These are phyloP conservation scores for Bufotes viridis DNA, from an alignment of 2,797 vertebrate genomes.

Conservation along the genomic window DNA sequence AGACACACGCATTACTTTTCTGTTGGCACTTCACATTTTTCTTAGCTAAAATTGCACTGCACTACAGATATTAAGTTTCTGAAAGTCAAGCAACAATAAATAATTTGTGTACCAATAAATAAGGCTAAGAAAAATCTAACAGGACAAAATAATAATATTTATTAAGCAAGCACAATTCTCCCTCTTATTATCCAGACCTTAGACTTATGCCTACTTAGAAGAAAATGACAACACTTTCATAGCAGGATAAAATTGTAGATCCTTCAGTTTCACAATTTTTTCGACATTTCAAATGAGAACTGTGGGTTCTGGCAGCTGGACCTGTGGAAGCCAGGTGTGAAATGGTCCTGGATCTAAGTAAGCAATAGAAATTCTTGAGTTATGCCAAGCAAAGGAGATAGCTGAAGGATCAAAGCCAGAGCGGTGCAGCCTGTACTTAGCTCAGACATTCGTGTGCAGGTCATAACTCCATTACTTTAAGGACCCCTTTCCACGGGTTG, in stretches of 20 bases:
- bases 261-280: background rate
- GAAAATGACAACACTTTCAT: background rate
- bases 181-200: background rate
- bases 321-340: background rate
- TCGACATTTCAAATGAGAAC: background rate
- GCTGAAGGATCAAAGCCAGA: background rate
- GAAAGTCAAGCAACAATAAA: slow-evolving; percentile 13
- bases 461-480: too few species aligned
- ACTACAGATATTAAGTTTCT: slow-evolving; percentile 16
- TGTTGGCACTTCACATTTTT: slow-evolving; percentile 12
- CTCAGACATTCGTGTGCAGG: background rate
- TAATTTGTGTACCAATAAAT: background rate
- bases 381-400: background rate
- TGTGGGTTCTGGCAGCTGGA: background rate
- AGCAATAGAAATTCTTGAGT: background rate
- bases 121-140: slow-evolving; percentile 9
- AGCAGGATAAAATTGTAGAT: background rate
- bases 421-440: background rate
- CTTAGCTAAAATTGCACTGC: background rate
- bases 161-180: background rate
- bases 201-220: background rate
- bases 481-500: too few species aligned
- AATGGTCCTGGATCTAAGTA: background rate
- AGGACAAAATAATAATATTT: slow-evolving; percentile 8
- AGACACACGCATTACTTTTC: background rate